Conservation (phyloP, 2,888 invertebrate genomes). For the Lasioglossum villosulum region DNA sequence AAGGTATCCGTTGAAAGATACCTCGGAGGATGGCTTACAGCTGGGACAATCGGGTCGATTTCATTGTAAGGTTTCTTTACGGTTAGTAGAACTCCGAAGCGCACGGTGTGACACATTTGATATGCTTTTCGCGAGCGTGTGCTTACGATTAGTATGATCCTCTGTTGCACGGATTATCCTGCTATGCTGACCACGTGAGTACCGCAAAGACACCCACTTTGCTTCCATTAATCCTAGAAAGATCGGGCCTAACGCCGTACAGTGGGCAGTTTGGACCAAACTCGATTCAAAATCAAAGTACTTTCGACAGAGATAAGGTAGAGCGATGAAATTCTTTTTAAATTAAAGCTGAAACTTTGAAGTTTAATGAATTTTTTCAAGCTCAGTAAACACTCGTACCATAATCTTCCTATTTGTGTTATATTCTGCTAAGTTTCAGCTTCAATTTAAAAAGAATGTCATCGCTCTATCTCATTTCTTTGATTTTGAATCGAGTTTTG, state of each 20-base stretch:
- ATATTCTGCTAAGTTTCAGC: too few species aligned
- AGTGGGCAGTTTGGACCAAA: too few species aligned
- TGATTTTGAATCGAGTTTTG: too few species aligned
- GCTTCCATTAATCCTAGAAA: background rate
- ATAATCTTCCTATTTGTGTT: too few species aligned
- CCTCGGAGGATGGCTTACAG: conserved; percentile 89
- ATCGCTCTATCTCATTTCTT: too few species aligned
- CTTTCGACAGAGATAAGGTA: too few species aligned
- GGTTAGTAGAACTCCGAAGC: conserved; percentile 86
- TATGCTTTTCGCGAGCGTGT: conserved; percentile 21
- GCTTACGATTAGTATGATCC: conserved; percentile 3
- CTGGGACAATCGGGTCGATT: conserved; percentile 94
- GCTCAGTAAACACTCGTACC: too few species aligned
- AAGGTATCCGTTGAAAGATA: conserved; percentile 8
- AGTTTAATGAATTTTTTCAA: too few species aligned
- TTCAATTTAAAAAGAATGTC: too few species aligned
- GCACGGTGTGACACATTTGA: background rate
- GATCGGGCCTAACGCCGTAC: background rate
- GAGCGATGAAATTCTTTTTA: too few species aligned
- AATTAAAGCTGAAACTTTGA: too few species aligned
- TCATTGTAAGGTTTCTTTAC: conserved; percentile 92
- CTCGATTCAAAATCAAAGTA: too few species aligned
- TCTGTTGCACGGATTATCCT: conserved; percentile 15
- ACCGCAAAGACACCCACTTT: background rate
- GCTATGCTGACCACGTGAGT: background rate